These are phyloP conservation scores for Plecotus auritus DNA, from an alignment of 2,113 vertebrate species.

Conservation along the genomic window DNA sequence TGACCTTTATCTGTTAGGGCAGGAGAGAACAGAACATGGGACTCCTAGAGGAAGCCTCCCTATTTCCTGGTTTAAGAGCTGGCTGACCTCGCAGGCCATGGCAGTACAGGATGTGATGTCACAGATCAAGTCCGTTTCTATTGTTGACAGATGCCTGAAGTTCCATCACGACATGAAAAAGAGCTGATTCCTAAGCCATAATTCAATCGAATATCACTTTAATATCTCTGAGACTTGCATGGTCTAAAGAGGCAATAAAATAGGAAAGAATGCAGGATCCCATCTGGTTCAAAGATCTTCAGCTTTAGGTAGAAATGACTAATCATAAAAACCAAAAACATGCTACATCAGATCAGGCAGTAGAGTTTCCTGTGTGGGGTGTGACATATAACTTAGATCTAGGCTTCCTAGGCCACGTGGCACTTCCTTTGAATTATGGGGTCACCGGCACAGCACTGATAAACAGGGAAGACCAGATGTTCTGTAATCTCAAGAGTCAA, in stretches of 20 bases:
- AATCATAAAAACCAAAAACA: neutral
- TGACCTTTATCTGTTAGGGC: neutral
- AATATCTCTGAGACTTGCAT: neutral
- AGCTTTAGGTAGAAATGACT: neutral
- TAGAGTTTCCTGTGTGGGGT: neutral
- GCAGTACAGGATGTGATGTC: neutral
- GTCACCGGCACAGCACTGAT: neutral
- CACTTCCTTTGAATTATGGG: neutral
- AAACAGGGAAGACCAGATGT: neutral
- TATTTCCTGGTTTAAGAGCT: neutral
- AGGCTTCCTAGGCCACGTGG: neutral
- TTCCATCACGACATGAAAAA: neutral
- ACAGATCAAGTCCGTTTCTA: neutral
- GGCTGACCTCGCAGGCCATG: neutral
- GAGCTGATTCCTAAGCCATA: neutral
- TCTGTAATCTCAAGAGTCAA: neutral
- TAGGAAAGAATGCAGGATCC: neutral
- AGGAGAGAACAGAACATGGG: neutral
- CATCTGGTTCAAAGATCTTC: neutral
- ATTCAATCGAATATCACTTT: neutral
- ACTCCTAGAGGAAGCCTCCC: slow-evolving; percentile 7
- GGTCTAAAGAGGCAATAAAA: neutral
- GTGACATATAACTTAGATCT: neutral
- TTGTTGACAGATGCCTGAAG: neutral
- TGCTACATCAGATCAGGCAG: neutral